phyloP scores from a whole-genome alignment of 2,888 invertebrate genomes.

The Petrolisthes manimaculis region DNA sequence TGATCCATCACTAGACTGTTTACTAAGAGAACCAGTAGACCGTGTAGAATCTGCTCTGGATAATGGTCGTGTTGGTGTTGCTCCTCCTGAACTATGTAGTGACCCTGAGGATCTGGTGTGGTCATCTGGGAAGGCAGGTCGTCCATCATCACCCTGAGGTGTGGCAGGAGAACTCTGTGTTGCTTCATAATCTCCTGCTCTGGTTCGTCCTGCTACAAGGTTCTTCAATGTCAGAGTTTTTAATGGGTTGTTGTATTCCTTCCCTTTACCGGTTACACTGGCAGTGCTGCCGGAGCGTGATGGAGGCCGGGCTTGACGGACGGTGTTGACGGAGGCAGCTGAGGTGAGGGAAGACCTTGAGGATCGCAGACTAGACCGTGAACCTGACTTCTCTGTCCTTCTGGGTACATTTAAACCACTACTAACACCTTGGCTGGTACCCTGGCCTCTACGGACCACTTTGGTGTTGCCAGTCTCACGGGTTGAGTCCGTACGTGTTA shows the following conservation, averaged over 20 bases:
- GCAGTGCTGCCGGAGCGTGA: constrained; percentile 61
- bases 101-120: constrained; percentile 49
- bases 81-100: constrained; percentile 55
- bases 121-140: constrained; percentile 48
- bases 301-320: constrained; percentile 51
- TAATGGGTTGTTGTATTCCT: neutral
- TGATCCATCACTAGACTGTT: constrained; percentile 64
- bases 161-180: constrained; percentile 57
- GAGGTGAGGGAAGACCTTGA: constrained; percentile 60
- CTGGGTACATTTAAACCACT: constrained; percentile 14
- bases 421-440: neutral
- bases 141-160: constrained; percentile 34
- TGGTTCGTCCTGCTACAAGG: constrained; percentile 30
- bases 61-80: constrained; percentile 50
- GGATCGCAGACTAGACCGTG: constrained; percentile 54
- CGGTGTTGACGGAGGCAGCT: constrained; percentile 63
- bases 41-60: constrained; percentile 61
- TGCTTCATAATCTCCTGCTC: constrained; percentile 35
- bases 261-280: constrained; percentile 23
- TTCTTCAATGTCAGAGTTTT: constrained; percentile 50
- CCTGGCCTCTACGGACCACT: neutral
- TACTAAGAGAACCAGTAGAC: constrained; percentile 60
- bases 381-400: constrained; percentile 37
- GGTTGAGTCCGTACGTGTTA: constrained; percentile 12
- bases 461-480: constrained; percentile 42